Conservation (phyloP, 2,113 vertebrate genomes). For the Catharus minimus region DNA sequence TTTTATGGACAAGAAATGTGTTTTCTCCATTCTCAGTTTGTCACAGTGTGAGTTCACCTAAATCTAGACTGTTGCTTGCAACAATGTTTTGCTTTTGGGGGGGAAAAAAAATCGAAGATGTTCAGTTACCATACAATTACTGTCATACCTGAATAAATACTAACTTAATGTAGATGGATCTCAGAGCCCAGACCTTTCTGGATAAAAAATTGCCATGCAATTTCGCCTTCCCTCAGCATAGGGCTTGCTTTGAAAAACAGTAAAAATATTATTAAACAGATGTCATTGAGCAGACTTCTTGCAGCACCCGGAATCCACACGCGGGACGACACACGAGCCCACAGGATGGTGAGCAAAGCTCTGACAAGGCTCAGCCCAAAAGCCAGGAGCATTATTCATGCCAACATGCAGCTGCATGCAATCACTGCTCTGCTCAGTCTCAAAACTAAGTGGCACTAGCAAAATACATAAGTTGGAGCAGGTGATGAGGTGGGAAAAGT, state of each 20-base stretch:
- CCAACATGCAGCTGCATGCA: slow-evolving; percentile 38
- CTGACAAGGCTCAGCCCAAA: neutral
- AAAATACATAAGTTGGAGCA: slow-evolving; percentile 32
- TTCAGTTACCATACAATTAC: slow-evolving; percentile 11
- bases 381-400: slow-evolving; percentile 18
- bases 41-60: slow-evolving; percentile 61
- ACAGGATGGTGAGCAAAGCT: neutral
- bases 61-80: slow-evolving; percentile 56
- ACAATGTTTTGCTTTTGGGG: slow-evolving; percentile 5
- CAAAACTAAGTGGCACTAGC: slow-evolving; percentile 39
- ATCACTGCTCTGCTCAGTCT: slow-evolving; percentile 34
- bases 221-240: neutral
- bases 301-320: neutral
- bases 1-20: slow-evolving; percentile 74
- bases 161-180: neutral
- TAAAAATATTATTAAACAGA: slow-evolving; percentile 18
- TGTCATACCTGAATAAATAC: slow-evolving; percentile 34
- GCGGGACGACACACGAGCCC: neutral
- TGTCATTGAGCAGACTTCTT: neutral
- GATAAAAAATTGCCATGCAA: neutral
- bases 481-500: slow-evolving; percentile 39
- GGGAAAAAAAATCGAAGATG: neutral
- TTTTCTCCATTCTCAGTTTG: slow-evolving; percentile 67
- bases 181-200: neutral
- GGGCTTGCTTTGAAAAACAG: neutral